These are phyloP conservation scores for Calyptomena viridis DNA, from an alignment of 2,113 vertebrate genomes.

Conservation along the genomic window DNA sequence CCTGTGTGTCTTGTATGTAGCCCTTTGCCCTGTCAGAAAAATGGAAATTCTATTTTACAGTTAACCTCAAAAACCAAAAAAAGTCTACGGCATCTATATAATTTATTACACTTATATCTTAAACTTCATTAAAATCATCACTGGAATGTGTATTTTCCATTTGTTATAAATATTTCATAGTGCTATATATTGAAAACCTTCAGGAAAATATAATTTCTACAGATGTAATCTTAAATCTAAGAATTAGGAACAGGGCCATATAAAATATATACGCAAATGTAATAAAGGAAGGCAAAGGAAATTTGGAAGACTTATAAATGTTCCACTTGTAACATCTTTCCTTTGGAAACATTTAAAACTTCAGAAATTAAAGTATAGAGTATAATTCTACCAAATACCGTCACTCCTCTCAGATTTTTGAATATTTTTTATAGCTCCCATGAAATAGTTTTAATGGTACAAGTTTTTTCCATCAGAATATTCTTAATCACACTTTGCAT, in stretches of 20 bases:
- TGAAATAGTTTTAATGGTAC: background rate
- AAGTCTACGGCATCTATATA: background rate
- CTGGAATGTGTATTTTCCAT: background rate
- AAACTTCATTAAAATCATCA: slow-evolving; percentile 18
- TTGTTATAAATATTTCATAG: slow-evolving; percentile 35
- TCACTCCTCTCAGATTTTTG: background rate
- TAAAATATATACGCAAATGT: slow-evolving; percentile 21
- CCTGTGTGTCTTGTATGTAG: background rate
- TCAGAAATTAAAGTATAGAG: background rate
- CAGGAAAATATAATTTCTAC: slow-evolving; percentile 23
- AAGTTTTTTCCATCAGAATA: background rate
- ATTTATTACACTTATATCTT: slow-evolving; percentile 1
- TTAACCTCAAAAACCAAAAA: background rate
- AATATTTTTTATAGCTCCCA: background rate
- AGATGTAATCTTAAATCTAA: background rate
- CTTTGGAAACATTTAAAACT: background rate
- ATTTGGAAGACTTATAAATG: background rate
- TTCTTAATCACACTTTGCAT: background rate
- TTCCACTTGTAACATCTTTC: background rate
- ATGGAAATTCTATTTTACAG: background rate
- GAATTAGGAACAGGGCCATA: background rate
- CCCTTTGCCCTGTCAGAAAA: background rate
- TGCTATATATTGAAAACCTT: slow-evolving; percentile 44
- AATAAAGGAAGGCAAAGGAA: background rate
- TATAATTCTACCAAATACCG: background rate